Evolutionary conservation across 53 echinoderm and acorn worm genomes (phyloP).

Genomic region (Actinopyga echinites): DNA sequence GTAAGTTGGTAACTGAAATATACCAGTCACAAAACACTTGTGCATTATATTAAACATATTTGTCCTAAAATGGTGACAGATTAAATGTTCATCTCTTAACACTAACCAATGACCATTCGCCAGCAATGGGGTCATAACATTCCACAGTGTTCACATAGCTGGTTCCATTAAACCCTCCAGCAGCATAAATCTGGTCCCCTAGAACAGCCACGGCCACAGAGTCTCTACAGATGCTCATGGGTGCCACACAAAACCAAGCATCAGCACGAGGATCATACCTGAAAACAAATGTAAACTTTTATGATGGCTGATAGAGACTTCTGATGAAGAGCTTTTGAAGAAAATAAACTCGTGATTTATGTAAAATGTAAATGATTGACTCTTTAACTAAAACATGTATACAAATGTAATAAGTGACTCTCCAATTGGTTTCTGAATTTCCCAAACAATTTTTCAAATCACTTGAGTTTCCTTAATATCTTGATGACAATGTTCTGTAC

Average conservation of each 20-base stretch:
- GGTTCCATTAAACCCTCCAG: slow-evolving; percentile 90
- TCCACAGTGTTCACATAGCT: slow-evolving; percentile 91
- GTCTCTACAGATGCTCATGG: slow-evolving; percentile 94
- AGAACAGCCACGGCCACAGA: slow-evolving; percentile 92
- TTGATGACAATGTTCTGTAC: too few species aligned
- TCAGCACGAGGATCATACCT: slow-evolving; percentile 93
- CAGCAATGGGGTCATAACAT: slow-evolving; percentile 86
- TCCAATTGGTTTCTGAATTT: too few species aligned
- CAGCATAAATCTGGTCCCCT: slow-evolving; percentile 92
- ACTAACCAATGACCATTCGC: slow-evolving; percentile 88
- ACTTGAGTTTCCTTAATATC: too few species aligned
- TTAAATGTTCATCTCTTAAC: neutral
- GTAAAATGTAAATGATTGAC: neutral
- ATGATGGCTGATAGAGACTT: neutral
- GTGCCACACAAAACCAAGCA: slow-evolving; percentile 82
- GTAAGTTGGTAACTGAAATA: too few species aligned
- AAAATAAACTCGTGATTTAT: neutral
- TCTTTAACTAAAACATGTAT: too few species aligned
- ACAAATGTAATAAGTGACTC: too few species aligned
- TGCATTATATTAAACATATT: too few species aligned
- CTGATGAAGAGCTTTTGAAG: neutral
- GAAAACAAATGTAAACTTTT: neutral
- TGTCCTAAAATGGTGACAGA: neutral
- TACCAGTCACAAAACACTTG: too few species aligned
- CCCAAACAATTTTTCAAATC: too few species aligned